A percentile compares a stretch with the other conserved stretches of the same genome.
These are phyloP conservation scores for Cephalopachus bancanus DNA, from an alignment of 2,797 vertebrate species.

Conservation along the genomic window DNA sequence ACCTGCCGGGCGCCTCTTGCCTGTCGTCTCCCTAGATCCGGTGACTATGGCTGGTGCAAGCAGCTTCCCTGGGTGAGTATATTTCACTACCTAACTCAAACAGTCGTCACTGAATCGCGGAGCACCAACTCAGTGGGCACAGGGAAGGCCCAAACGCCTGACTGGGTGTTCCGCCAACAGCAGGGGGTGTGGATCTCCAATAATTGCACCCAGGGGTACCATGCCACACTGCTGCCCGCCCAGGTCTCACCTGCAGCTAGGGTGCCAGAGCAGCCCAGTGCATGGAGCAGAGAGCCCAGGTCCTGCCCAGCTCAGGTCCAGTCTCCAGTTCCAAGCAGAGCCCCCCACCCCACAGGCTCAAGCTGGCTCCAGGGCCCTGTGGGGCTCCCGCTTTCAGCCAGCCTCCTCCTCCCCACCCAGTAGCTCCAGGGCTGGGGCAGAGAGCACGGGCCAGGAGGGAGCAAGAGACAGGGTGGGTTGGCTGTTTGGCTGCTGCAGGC, in stretches of 20 bases:
- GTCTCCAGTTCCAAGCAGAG: neutral
- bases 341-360: neutral
- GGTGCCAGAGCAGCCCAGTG: fast-evolving
- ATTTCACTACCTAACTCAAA: fast-evolving
- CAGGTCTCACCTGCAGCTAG: neutral
- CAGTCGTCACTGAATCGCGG: fast-evolving
- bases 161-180: neutral
- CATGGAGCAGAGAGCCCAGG: fast-evolving
- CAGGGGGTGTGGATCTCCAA: neutral
- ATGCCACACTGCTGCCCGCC: fast-evolving
- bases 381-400: neutral
- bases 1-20: neutral
- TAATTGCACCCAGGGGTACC: neutral
- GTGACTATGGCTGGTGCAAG: too few species aligned
- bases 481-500: fast-evolving
- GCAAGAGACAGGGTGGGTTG: fast-evolving
- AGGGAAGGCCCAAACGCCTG: fast-evolving
- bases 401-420: too few species aligned
- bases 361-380: neutral
- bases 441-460: too few species aligned
- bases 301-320: fast-evolving
- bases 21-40: fast-evolving
- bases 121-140: fast-evolving
- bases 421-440: fast-evolving
- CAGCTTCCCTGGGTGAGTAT: fast-evolving